Base-by-base conservation (phyloP, 2,797 vertebrate species). In the Tinamus major region DNA sequence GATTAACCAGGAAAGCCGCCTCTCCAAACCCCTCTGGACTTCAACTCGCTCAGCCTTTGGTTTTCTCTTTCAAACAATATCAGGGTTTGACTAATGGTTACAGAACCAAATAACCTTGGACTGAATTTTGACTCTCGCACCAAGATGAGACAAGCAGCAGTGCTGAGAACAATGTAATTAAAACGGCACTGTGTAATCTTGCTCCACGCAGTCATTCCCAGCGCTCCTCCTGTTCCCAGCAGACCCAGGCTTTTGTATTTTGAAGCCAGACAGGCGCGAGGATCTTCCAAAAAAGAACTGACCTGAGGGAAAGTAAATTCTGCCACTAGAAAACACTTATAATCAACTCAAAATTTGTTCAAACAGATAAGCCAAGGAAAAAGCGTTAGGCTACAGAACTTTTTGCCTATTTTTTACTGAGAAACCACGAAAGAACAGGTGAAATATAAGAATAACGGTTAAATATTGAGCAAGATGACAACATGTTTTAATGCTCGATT, bases 321-420 rank as follows among this genome's bases (percentile, higher is more conserved):
- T 96, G 94, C 95, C 97, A 96, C 61, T 97, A 95, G 95, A 85
- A 92, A 96, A 63, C 83, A 35, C 89, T 97, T 96, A 95, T 71
- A 93, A 96, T 82, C 83, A 58, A n/a, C 67, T 51, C 94, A 88
- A 96, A 96, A 91, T 95, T 94, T 96, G 78, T 95, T 97, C 97
- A 85, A 37, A 55, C 24, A 95, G 79, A 85, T 84, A 96, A 90
- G 85, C 48, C 85, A 91, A 93, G 79, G 68, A 63, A 92, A 85
- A 65, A 39, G 7, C 58, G 82, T 89, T 69, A 91, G 44, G 75
- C 84, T 77, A 39, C 75, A 74, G 53, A 85, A 84, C 64, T 74
- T 74, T 58, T 62, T 64, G 49, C 42, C 31, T 67, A 74, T 70
- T 53, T 35, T 77, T 72, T 90, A 91, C 55, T 79, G 92, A 79